Evolutionary conservation across 2,888 invertebrate genomes (phyloP), one percentile per base, ranked within the genome.

Genomic region (Xestia rhomboidea): DNA sequence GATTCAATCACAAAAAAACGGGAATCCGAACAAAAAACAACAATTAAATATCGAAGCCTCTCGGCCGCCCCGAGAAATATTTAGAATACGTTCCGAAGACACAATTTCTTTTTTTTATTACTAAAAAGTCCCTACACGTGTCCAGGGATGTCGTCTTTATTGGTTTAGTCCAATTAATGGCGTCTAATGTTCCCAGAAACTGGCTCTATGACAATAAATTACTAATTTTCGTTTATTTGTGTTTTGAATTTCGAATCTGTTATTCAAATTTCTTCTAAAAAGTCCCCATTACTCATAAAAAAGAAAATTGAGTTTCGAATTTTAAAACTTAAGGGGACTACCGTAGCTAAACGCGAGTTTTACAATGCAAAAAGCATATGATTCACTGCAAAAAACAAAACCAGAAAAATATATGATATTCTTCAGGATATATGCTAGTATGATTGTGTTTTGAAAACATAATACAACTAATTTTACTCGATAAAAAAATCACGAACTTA

Each of bases 1-100:
- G 95, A 95, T 95, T 96, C 96, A 95, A 95, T 96, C 95, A 96
- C 95, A 96, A 96, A 96, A 96, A 96, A 96, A 89, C 83, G 93
- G 94, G 96, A 95, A 96, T 96, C 92, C 95, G 94, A 93, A 95
- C 94, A 96, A 96, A 88, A 96, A 96, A 96, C 96, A 94, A 96
- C 96, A 96, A 96, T 96, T 96, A 96, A 96, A 95, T 91, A 93
- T 88, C 85, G 88, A 91, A 89, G 90, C 92, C 88, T 90, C 85
- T 89, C 91, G 94, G 93, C 92, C 90, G 92, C 85, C 93, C 92
- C 93, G 94, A 95, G 95, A 95, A 96, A 96, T 96, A 95, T 96
- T 96, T 95, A 95, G 94, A 95, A 96, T 96, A 94, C 94, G 94
- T 89, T 86, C 87, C 86, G 87, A 88, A 89, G 88, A 64, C 83